Evolutionary conservation across 2,113 vertebrate genomes (phyloP), one percentile per base, ranked within the genome.

Genomic region (Jacana jacana): DNA sequence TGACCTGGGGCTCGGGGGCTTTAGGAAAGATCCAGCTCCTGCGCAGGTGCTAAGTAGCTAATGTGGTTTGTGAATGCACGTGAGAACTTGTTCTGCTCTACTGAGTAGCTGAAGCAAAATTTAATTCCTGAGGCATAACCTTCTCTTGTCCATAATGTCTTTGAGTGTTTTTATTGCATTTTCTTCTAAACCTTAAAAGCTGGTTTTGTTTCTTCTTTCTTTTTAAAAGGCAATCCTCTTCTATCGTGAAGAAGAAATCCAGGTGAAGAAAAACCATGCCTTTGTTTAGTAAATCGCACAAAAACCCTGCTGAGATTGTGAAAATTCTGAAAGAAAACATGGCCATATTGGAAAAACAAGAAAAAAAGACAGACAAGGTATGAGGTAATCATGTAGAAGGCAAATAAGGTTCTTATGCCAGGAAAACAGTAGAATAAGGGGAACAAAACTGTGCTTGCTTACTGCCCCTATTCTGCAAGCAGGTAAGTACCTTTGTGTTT

Each of bases 291-390:
- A 99, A 99, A 98, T 99, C 99, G 12, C 99, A 99, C 97, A 99
- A 99, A 98, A 99, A 98, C 97, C 99, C 99, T 46, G 98, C 98
- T 33, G 99, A 99, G 96, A 99, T 99, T 78, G 99, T 99, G 97
- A 99, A 98, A 98, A 98, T 98, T 64, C 97, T 99, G 83, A 99
- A 99, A 97, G 99, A 99, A 91, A 99, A 99, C 97, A 96, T 99
- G 98, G 98, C 98, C 71, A 98, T 99, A 96, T 98, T 99, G 96
- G 98, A 99, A 95, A 99, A 99, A 88, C 99, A 99, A 96, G 99
- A 99, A 55, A 99, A 99, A 98, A 99, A 99, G 98, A 98, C 99
- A 70, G 99, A 99, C 68, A 99, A 99, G 99, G 99, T 99, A 98
- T 97, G 89, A 85, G 37, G 17, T 88, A 90, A 93, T 81, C 31